Evolutionary conservation across 1,140 invertebrate species (phyloP), one percentile per base, ranked within the genome.

Genomic region (Onthophagus taurus): DNA sequence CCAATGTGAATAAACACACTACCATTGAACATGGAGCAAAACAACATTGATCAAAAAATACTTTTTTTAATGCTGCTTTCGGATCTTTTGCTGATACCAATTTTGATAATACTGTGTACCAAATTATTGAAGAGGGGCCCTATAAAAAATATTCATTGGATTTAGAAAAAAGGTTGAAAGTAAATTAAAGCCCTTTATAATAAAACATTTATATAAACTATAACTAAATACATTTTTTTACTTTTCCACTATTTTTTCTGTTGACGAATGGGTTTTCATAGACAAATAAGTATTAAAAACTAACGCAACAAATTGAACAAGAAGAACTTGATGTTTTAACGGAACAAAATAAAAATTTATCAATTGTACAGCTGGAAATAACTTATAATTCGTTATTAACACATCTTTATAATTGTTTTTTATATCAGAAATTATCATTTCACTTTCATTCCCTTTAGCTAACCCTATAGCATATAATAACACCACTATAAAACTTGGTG

Each of bases 281-380:
- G 80, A 79, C 33, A 89, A 57, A 61, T 86, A 89, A 31, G 75
- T 80, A 62, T 94, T 94, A 89, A 89, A 94, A 53, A 85, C 68
- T 3, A 93, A 50, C 26, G 87, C 84, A 33, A 92, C 74, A 11
- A 68, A 58, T 65, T 92, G 89, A 7, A 81, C 83, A 52, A 87
- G 65, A 31, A 91, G 59, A 31, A 91, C 81, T 70, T 89, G 82
- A 66, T 87, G 84, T 19, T 83, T 71, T 4, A 91, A 61, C 21
- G 89, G 88, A 33, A 90, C 68, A 53, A 86, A 69, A 41, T 80
- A 80, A 63, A 93, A 94, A 64, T 93, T 94, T 1, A 81, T 54
- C 23, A 90, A 51, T 62, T 92, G 88, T 0, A 87, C 83, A 54
- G 77, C 70, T 17, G 89, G 89, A 89, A 89, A 94, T 4, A 92